These are phyloP conservation scores for Hemitrygon akajei DNA, from an alignment of 2,797 vertebrate genomes.

Conservation along the genomic window DNA sequence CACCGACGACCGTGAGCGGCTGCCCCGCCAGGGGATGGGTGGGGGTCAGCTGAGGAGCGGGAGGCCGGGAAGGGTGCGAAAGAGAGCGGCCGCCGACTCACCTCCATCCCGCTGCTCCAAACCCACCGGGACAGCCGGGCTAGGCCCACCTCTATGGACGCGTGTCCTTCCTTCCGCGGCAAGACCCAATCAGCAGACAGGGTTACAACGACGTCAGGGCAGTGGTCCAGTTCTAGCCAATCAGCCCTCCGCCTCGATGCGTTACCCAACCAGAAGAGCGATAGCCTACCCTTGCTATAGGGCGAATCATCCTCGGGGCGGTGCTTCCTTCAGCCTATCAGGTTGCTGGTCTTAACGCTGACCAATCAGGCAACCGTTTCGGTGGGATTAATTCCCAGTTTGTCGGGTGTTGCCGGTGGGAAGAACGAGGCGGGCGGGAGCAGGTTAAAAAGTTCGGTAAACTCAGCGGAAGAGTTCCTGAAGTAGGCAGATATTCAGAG, in stretches of 20 bases:
- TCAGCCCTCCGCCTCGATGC: not conserved
- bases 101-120: not conserved
- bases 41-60: not conserved
- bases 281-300: not conserved
- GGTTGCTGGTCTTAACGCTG: accelerated
- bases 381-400: not conserved
- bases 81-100: not conserved
- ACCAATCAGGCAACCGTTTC: not conserved
- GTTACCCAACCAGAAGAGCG: not conserved
- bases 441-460: no score
- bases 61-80: no score
- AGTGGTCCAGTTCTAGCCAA: not conserved
- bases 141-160: not conserved
- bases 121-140: not conserved
- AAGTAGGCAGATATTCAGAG: no score
- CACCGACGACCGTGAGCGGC: no score
- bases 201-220: accelerated
- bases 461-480: no score
- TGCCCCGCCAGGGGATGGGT: no score
- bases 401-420: accelerated
- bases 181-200: not conserved
- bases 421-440: not conserved
- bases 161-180: not conserved
- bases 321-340: not conserved
- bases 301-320: accelerated